Base-by-base conservation (phyloP, 2,113 vertebrate genomes). In the Maccullochella peelii region DNA sequence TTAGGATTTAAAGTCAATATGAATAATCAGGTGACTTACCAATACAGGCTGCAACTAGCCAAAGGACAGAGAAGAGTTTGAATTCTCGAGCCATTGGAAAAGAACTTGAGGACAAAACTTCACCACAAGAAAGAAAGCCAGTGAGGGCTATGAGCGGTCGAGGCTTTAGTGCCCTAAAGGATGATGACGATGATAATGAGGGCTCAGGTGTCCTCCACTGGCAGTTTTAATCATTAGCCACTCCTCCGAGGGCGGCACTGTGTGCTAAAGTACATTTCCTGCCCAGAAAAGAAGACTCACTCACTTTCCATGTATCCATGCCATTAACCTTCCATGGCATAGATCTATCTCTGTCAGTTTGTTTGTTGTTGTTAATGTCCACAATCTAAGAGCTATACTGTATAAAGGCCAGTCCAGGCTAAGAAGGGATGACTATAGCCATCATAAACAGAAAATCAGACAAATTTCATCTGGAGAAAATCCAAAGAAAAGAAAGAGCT, bases 181-280 rank as follows among this genome's bases (percentile, higher is more conserved):
- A 47, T 20, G 67, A 82, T 70, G 58, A 84, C 25, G 49, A 80
- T 12, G 42, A 47, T 20, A 63, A 82, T 70, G 58, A 84, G 30
- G 49, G 36, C 44, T 65, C 52, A 73, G 50, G 21, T 70, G 47
- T 80, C 6, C n/a, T 52, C n/a, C 3, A 16, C 69, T n/a, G 27
- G 42, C 1, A 8, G 83, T 90, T 92, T 93, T 90, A 86, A 82
- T 75, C 68, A 77, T 57, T 73, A 70, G 84, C 90, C 92, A 87
- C 92, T 76, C 92, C 91, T 88, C 42, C 0, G 0, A 25, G 65
- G 82, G 84, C 7, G 73, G 81, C 25, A 30, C 72, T 33, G 14
- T 6, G 65, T 66, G 78, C 40, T 33, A 54, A 83, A 54, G 76
- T 65, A 18, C 59, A 78, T 30, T 52, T 73, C 66, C 66, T 0